phyloP scores from a whole-genome alignment of 2,113 vertebrate genomes.

The Stegostoma tigrinum region DNA sequence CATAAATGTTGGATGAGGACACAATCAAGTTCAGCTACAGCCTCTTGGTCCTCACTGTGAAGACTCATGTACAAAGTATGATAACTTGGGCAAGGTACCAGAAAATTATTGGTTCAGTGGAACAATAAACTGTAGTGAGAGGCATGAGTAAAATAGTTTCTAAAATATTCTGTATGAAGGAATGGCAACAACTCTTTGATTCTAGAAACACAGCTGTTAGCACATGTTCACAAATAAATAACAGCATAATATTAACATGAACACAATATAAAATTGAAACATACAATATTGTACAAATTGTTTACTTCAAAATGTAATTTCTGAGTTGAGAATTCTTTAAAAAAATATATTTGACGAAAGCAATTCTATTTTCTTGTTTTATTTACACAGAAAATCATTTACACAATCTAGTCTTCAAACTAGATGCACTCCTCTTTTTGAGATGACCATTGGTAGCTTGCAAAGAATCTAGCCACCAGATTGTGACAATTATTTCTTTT shows the following conservation, averaged over 20 bases:
- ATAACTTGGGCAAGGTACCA: not conserved
- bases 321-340: not conserved
- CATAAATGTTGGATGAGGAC: not conserved
- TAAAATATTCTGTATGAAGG: not conserved
- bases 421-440: not conserved
- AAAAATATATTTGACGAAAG: not conserved
- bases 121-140: not conserved
- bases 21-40: not conserved
- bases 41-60: not conserved
- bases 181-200: not conserved
- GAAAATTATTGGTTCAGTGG: not conserved
- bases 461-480: not conserved
- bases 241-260: not conserved
- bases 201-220: not conserved
- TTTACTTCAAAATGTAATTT: not conserved
- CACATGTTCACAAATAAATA: conserved; percentile 1
- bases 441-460: not conserved
- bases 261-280: not conserved
- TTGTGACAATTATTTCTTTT: not conserved
- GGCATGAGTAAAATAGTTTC: not conserved
- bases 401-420: not conserved
- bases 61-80: not conserved
- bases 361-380: not conserved
- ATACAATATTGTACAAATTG: not conserved
- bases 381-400: not conserved